phyloP scores from a whole-genome alignment of 1,140 invertebrate species.

The Zaprionus inermis region DNA sequence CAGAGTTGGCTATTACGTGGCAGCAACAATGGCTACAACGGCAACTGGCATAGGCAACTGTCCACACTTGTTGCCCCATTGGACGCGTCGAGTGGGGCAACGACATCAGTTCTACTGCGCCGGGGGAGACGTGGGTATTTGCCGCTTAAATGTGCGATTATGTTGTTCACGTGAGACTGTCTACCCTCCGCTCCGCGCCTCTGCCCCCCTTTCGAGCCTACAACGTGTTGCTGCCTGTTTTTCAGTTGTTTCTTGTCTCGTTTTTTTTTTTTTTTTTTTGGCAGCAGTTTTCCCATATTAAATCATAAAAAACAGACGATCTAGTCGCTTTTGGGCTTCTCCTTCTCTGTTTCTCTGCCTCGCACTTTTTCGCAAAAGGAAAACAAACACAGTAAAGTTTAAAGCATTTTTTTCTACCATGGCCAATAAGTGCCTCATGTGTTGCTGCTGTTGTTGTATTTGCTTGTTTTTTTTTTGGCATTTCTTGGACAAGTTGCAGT shows the following conservation, averaged over 20 bases:
- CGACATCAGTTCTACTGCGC: slow-evolving; percentile 3
- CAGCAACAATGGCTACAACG: slow-evolving; percentile 14
- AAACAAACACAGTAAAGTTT: slow-evolving; percentile 38
- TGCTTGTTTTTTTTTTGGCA: slow-evolving; percentile 12
- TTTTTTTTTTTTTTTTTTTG: slow-evolving; percentile 16
- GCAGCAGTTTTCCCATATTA: slow-evolving; percentile 53
- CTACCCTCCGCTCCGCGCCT: not conserved
- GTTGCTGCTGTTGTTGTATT: not conserved
- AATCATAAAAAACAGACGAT: slow-evolving; percentile 53
- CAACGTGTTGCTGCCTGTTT: slow-evolving; percentile 28
- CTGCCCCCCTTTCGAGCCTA: not conserved
- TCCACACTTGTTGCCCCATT: slow-evolving; percentile 50
- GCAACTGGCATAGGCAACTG: slow-evolving; percentile 21
- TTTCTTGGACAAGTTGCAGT: slow-evolving; percentile 38
- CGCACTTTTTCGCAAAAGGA: slow-evolving; percentile 23
- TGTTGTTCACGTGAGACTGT: slow-evolving; percentile 46
- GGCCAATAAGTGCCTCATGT: slow-evolving; percentile 23
- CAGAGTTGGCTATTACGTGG: slow-evolving; percentile 38
- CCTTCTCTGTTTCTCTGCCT: not conserved
- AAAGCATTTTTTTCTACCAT: slow-evolving; percentile 34
- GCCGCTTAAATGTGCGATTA: slow-evolving; percentile 54
- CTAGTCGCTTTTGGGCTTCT: slow-evolving; percentile 29
- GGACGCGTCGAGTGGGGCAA: slow-evolving; percentile 22
- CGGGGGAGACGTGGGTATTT: not conserved
- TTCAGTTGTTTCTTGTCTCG: slow-evolving; percentile 29